Evolutionary conservation across 2,797 vertebrate genomes (phyloP), one percentile per base, ranked within the genome.

Genomic region (Enteromius unitaeniatus): DNA sequence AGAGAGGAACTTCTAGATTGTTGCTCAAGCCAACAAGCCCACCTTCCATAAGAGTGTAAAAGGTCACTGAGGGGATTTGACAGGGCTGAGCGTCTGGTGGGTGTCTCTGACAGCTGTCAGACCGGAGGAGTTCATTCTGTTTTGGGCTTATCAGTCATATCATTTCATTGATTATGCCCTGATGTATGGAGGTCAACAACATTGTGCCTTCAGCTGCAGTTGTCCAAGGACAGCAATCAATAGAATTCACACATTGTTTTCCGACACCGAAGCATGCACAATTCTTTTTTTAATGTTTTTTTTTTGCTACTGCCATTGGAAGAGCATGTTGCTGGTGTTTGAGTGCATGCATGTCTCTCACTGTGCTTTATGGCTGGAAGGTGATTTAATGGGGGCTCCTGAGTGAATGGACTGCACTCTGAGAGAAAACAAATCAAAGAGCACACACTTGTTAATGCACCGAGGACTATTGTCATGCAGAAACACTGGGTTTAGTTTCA

Each of bases 161-260:
- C 82, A 68, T 87, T 72, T 80, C 67, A 91, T 92, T 80, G 92
- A 93, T 92, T 88, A 64, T 84, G 68, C 6, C 84, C 65, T 51
- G 78, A 76, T 47, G 69, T 78, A 65, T 76, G 62, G 79, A 84
- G 89, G 84, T 88, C 88, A 86, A 64, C 79, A 75, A 37, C 82
- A 70, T 49, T 82, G 82, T 80, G 82, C 37, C 28, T 84, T 87
- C 82, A 86, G 47, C 58, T 69, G 42, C 65, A 60, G 81, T 84
- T 85, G 83, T 87, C 77, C 83, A 84, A 74, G 85, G 85, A 55
- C 86, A 79, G 74, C 49, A 75, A 84, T 92, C 91, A 79, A 94
- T 92, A 73, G 67, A 84, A 31, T 85, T 90, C 89, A 79, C 81
- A 85, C 86, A 28, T 69, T 85, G 70, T 81, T 88, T 62, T 86